Evolutionary conservation across 2,797 vertebrate genomes (phyloP), one percentile per base, ranked within the genome.

Genomic region (Hippoglossus hippoglossus): DNA sequence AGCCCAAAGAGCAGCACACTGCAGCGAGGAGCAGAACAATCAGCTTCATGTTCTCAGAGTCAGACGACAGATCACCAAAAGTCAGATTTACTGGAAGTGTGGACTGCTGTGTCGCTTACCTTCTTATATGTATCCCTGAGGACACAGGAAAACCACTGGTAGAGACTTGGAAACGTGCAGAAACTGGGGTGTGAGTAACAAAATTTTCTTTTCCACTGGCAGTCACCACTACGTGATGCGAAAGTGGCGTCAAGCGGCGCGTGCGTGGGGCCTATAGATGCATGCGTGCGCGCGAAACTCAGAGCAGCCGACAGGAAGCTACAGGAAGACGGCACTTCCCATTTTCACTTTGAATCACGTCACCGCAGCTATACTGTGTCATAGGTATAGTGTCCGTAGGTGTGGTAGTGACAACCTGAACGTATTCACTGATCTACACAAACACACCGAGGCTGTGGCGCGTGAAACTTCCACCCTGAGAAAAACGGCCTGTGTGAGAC

Each of bases 171-270:
- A 98, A 99, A 97, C 92, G 94, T 95, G 73, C 71, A 94, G 93
- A 96, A 94, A 96, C 94, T 95, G 93, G 92, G 93, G 78, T 94
- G 93, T 96, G 96, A 97, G 94, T 98, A 97, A 97, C 96, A 83
- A 91, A 84, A 95, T 96, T 97, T 97, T 97, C 96, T 97, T 98
- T 99, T 99, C 97, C 97, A 96, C 90, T 96, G 96, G 95, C 96
- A 93, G 78, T 82, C 82, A 89, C 92, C 92, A 92, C 90, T 89
- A 93, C 91, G 90, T 93, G 90, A 88, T 87, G 59, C 73, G 84
- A 85, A 65, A 80, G 73, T 89, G 80, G 24, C 85, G 89, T 90
- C 80, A 87, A 67, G 80, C 60, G 18, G 84, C 75, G 83, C 82
- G 82, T 83, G 85, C 82, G 83, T 83, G 90, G 73, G 85, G 79